Base-by-base conservation (phyloP, 35 echinoderm and acorn worm genomes). In the Holothuria glaberrima region DNA sequence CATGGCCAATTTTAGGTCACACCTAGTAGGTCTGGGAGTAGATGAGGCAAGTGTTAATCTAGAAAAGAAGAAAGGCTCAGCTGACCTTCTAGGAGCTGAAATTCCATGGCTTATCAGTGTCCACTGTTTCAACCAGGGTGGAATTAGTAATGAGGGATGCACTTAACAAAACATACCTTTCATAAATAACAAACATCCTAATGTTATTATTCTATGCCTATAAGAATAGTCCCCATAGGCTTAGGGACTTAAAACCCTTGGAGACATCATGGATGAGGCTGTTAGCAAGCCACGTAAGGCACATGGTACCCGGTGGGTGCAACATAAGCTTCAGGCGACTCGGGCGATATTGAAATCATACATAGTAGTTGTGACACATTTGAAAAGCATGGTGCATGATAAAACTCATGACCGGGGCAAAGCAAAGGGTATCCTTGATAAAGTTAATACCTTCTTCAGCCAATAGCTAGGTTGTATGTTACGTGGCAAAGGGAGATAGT, bases 351-450 rank as follows among this genome's bases (percentile, higher is more conserved):
- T 46, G 66, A 88, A 88, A 26, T 86, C 82, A 25, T 86, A 86
- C 60, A 59, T 12, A 26, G 82, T 66, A 86, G 25, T 86, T 59
- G 82, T 64, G 21, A 26, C 60, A 20, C 82, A 86, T 38, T 26
- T 86, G 54, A 58, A 86, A 86, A 86, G 44, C 60, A 86, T 86
- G 82, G 82, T 27, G 30, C 29, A 59, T 32, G 82, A 63, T 66
- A 64, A 65, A 66, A 66, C 82, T 38, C 82, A 86, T 32, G 58
- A 86, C 60, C 60, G 44, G 27, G 82, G 52, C 16, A 86, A 86
- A 65, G 82, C 58, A 12, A 86, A 86, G 60, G 82, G 82, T n/a
- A 86, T 86, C 14, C 58, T 84, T 59, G 14, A 7, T 86, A 86
- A 62, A 59, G 16, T 86, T 38, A 64, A 61, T 21, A 52, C 45